Base-by-base conservation (phyloP, 1,140 invertebrate species). In the Ectropis grisescens region DNA sequence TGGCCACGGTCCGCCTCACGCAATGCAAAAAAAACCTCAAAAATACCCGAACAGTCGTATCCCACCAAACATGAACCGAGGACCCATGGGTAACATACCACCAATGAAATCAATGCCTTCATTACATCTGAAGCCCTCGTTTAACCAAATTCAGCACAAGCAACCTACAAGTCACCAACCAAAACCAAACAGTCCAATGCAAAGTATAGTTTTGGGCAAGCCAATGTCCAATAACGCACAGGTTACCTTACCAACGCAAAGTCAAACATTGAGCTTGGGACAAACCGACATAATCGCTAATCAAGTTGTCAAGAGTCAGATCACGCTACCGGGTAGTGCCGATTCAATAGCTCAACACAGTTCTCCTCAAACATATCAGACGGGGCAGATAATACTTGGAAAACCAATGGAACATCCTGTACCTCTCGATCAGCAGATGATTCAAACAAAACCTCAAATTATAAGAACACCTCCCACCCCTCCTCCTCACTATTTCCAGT, bases 361-460 rank as follows among this genome's bases (percentile, higher is more conserved):
- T 37, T 36, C 39, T 4, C 55, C 57, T 11, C 67, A 67, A 39
- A 47, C 50, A 2, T 78, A 58, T 37, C 67, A 67, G 39, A 68
- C 78, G 11, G 72, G 75, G 5, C 82, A 83, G 58, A 82, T 84
- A 35, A 82, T 84, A 28, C 48, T 84, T 14, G 80, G 80, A 2
- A 84, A 80, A 40, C 80, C 80, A 2, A 82, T 84, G 62, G 80
- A 82, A 16, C 64, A 81, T 33, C 82, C 82, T 6, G 37, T 64
- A 28, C 78, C 78, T 8, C 45, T 83, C 36, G 74, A 82, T 37
- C 79, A 81, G 33, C 80, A 82, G 39, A 74, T 82, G 62, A 66
- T 56, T 23, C 67, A 47, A 13, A 70, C 58, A 7, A 78, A 70
- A 23, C 60, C 62, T 29, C 64, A 71, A 11, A 37, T 50, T 11